Conservation (phyloP, 2,113 vertebrate genomes). For the Trematocara stigmaticum region DNA sequence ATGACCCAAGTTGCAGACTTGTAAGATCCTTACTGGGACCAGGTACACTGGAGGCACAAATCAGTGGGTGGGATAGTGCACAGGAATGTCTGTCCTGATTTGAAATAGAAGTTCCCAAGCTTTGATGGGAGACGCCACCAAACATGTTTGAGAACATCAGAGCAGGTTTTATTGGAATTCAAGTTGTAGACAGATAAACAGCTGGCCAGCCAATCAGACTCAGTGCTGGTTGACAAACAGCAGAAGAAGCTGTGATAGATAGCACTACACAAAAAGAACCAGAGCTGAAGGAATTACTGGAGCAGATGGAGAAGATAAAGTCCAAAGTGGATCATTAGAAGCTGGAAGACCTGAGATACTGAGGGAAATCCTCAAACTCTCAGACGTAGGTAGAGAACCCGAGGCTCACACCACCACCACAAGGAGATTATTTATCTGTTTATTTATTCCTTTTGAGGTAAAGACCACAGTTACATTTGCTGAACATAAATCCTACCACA, state of each 20-base stretch:
- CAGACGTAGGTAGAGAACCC: neutral
- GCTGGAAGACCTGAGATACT: neutral
- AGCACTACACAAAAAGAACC: neutral
- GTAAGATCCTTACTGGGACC: neutral
- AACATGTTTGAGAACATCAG: neutral
- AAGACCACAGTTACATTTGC: neutral
- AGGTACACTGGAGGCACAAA: neutral
- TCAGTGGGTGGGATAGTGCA: neutral
- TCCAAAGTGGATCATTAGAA: neutral
- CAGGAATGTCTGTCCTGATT: neutral
- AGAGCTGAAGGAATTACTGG: neutral
- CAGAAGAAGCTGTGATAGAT: neutral
- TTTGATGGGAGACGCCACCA: neutral
- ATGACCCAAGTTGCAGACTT: neutral
- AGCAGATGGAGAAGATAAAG: neutral
- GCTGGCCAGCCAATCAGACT: neutral
- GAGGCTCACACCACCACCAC: neutral
- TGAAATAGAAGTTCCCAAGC: neutral
- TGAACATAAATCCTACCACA: constrained; percentile 15
- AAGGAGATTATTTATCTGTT: neutral
- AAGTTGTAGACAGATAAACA: neutral
- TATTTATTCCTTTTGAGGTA: neutral
- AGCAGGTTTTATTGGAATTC: neutral
- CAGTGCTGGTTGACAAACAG: neutral
- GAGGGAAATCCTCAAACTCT: neutral